Evolutionary conservation across 2,888 invertebrate species (phyloP).

Genomic region (Barypeithes pellucidus): DNA sequence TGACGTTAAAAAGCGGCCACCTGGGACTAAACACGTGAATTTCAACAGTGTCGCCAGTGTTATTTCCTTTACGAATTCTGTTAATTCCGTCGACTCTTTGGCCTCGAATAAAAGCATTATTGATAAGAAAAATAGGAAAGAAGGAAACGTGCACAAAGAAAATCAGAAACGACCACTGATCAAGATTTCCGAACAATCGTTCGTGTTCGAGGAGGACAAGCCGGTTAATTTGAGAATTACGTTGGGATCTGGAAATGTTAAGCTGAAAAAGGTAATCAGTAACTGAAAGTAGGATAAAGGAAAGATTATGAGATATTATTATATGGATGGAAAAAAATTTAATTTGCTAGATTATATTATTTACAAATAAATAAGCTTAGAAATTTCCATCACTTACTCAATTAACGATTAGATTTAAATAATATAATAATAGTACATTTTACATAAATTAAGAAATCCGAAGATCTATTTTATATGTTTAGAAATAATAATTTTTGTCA

Average conservation of each 20-base stretch:
- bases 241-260: slow-evolving; percentile 46
- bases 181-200: slow-evolving; percentile 65
- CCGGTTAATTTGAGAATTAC: slow-evolving; percentile 67
- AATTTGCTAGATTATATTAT: too few relatives aligned
- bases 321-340: too few relatives aligned
- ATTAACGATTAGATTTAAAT: too few relatives aligned
- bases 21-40: slow-evolving; percentile 48
- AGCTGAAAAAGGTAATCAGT: slow-evolving; percentile 61
- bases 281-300: neutral
- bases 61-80: slow-evolving; percentile 44
- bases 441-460: too few relatives aligned
- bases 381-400: too few relatives aligned
- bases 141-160: slow-evolving; percentile 11
- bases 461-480: too few relatives aligned
- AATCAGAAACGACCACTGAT: slow-evolving; percentile 48
- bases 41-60: slow-evolving; percentile 49
- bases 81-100: slow-evolving; percentile 31
- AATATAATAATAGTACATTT: too few relatives aligned
- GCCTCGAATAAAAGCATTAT: slow-evolving; percentile 21
- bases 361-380: too few relatives aligned
- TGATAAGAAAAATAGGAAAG: slow-evolving; percentile 5
- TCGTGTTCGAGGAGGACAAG: slow-evolving; percentile 61
- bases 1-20: slow-evolving; percentile 36
- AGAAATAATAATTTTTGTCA: too few relatives aligned
- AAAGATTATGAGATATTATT: neutral